Evolutionary conservation across 2,797 vertebrate genomes (phyloP), one percentile per base, ranked within the genome.

Genomic region (Rhinella marina): DNA sequence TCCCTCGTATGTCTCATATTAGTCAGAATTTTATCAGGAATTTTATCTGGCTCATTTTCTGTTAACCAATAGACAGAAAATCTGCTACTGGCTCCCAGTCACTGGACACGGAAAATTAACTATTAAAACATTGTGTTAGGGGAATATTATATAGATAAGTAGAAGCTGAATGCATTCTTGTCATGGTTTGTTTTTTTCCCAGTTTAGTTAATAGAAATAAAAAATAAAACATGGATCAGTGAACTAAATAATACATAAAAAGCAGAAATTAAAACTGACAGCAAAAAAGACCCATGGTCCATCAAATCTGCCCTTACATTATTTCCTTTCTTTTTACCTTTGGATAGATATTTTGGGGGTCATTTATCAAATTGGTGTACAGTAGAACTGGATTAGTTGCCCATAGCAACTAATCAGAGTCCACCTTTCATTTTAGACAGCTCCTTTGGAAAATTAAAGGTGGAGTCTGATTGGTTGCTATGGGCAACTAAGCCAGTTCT

Each of bases 1-100:
- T 59, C 88, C 73, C 48, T 93, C 90, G 90, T 94, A 93, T 93
- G 94, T 93, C 92, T 92, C 91, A 93, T 95, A 94, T 94, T 93
- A 94, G 94, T 93, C 93, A 94, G 92, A 91, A 91, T 79, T 87
- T 87, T 83, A 87, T 87, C 86, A 77, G 72, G 11, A 57, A 17
- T 79, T 79, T 79, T 79, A 57, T 79, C 52, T 19, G 56, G 25
- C 48, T 87, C 32, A 76, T 76, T 76, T 82, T 75, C n/a, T 75
- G 48, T 21, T 81, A 81, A 82, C 56, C 80, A 78, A 75, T 21
- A 73, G 83, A 75, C 29, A 48, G 82, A 13, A 84, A 76, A 76
- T 59, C 50, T 75, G 52, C 7, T 27, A 57, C 54, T 10, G 77
- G 25, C 77, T 57, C n/a, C 25, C 16, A 10, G 77, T 79, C 54